Evolutionary conservation across 2,797 vertebrate genomes (phyloP).

Genomic region (Bovichtus diacanthus): DNA sequence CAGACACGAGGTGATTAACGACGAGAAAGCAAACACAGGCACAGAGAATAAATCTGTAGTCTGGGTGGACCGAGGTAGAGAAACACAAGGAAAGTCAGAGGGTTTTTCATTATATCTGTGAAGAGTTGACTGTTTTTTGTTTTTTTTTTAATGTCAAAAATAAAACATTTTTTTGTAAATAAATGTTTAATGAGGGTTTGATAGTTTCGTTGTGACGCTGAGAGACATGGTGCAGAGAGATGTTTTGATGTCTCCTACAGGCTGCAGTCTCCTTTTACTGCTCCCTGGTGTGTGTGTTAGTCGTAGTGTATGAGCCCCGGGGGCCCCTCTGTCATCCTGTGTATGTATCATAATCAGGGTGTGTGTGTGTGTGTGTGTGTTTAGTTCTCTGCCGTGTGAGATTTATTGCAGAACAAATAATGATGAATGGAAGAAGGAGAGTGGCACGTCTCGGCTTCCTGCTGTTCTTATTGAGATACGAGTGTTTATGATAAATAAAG

Average conservation of each 20-base stretch:
- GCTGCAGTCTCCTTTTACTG: slow-evolving; percentile 21
- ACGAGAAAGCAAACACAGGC: not conserved
- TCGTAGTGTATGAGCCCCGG: slow-evolving; percentile 27
- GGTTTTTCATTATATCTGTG: slow-evolving; percentile 2
- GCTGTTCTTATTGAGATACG: slow-evolving; percentile 11
- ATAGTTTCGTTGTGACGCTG: slow-evolving; percentile 29
- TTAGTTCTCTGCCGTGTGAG: not conserved
- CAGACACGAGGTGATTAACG: slow-evolving; percentile 4
- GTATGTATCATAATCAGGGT: slow-evolving; percentile 20
- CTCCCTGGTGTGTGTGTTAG: slow-evolving; percentile 63
- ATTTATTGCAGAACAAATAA: slow-evolving; percentile 4
- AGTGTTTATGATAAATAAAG: not conserved
- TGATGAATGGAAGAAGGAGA: slow-evolving; percentile 1
- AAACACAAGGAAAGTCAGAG: not conserved
- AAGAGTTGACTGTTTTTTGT: not conserved
- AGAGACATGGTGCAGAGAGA: slow-evolving; percentile 19
- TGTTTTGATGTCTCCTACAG: slow-evolving; percentile 53
- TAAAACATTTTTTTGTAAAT: slow-evolving; percentile 28
- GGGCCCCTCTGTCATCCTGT: slow-evolving; percentile 29
- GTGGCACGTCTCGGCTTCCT: not conserved
- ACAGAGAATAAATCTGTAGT: not conserved
- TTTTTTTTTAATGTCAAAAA: slow-evolving; percentile 1
- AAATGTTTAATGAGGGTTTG: slow-evolving; percentile 55
- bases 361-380: not conserved
- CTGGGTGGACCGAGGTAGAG: not conserved